These are phyloP conservation scores for Lasius platythorax DNA, from an alignment of 2,888 invertebrate genomes.

Conservation along the genomic window DNA sequence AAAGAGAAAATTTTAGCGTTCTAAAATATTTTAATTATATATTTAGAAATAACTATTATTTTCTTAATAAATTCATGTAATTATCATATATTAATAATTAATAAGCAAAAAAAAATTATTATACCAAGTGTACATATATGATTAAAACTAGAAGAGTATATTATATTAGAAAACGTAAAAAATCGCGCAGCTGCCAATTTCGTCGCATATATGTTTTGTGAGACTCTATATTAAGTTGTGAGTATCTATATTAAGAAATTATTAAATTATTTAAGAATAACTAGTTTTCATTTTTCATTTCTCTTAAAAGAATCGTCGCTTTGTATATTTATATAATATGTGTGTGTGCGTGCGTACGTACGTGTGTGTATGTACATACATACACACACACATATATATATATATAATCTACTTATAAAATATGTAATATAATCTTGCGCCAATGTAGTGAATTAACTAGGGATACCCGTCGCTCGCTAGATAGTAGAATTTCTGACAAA, in stretches of 20 bases:
- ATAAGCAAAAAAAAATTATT: background rate
- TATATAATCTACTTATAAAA: slow-evolving; percentile 4
- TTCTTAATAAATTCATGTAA: background rate
- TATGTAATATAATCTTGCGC: slow-evolving; percentile 38
- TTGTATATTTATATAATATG: too few relatives aligned
- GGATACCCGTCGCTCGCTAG: slow-evolving; percentile 42
- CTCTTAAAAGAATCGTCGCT: background rate
- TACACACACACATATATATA: too few relatives aligned
- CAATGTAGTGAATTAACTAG: slow-evolving; percentile 47
- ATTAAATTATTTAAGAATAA: background rate
- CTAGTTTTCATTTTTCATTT: background rate
- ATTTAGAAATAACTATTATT: background rate
- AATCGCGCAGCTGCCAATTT: slow-evolving; percentile 43
- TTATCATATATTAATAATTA: background rate
- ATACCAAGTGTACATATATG: background rate
- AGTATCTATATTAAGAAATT: background rate
- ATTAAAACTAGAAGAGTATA: background rate
- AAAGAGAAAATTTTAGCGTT: background rate
- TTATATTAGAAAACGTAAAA: slow-evolving; percentile 51
- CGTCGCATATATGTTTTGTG: slow-evolving; percentile 30
- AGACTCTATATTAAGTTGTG: background rate
- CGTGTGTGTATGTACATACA: too few relatives aligned
- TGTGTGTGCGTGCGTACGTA: too few relatives aligned
- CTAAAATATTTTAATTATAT: background rate
- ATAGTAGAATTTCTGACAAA: slow-evolving; percentile 45